These are phyloP conservation scores for Nothocercus julius DNA, from an alignment of 2,113 vertebrate species.

Conservation along the genomic window DNA sequence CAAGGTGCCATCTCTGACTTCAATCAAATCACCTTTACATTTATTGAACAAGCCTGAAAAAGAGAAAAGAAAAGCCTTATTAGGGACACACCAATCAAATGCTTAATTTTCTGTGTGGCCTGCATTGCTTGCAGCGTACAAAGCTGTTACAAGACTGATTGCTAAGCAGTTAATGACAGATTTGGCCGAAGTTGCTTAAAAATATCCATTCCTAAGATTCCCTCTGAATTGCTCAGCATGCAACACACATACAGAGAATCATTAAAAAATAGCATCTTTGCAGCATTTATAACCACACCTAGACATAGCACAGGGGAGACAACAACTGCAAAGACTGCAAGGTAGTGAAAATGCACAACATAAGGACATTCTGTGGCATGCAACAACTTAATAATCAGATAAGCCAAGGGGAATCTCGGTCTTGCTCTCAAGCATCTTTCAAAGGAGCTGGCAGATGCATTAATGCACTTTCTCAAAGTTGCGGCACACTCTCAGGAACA, in stretches of 20 bases:
- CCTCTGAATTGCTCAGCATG: neutral
- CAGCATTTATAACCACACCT: neutral
- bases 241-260: neutral
- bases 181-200: neutral
- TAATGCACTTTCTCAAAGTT: neutral
- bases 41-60: constrained; percentile 88
- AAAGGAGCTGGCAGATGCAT: neutral
- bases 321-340: neutral
- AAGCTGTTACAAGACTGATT: neutral
- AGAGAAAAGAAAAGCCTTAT: constrained; percentile 1
- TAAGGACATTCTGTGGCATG: neutral
- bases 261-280: neutral
- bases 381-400: neutral
- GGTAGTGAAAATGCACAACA: neutral
- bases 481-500: neutral
- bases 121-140: rapidly evolving
- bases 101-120: neutral
- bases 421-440: neutral
- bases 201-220: neutral
- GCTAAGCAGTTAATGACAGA: neutral
- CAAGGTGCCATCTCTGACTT: constrained; percentile 84
- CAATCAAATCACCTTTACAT: constrained; percentile 93
- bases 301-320: neutral
- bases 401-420: neutral
- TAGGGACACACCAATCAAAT: neutral